Evolutionary conservation across 2,113 vertebrate species (phyloP).

Genomic region (Anas platyrhynchos): DNA sequence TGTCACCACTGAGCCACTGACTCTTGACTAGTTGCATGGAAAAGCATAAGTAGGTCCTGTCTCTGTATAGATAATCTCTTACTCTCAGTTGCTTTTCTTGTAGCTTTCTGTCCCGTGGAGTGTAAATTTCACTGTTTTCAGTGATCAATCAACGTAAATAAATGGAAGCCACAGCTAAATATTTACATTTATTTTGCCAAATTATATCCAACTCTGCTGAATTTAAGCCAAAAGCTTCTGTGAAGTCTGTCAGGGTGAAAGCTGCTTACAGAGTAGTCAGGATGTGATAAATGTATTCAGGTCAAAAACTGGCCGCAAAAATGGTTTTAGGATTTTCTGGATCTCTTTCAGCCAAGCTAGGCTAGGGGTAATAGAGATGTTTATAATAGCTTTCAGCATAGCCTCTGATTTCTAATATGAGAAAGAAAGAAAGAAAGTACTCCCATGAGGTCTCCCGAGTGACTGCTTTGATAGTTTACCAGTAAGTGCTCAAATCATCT

Average conservation of each 20-base stretch:
- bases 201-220: not conserved
- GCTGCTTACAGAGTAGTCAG: not conserved
- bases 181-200: not conserved
- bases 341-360: not conserved
- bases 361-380: not conserved
- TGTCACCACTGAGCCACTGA: not conserved
- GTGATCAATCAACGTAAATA: not conserved
- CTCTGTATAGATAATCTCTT: not conserved
- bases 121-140: not conserved
- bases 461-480: not conserved
- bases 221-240: not conserved
- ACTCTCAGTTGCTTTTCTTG: not conserved
- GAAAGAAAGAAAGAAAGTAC: slow-evolving; percentile 3
- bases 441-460: slow-evolving; percentile 12
- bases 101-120: not conserved
- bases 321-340: not conserved
- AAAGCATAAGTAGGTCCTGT: not conserved
- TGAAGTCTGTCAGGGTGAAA: not conserved
- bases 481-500: not conserved
- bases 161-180: not conserved
- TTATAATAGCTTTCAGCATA: slow-evolving; percentile 27
- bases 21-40: not conserved
- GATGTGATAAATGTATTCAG: not conserved
- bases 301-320: not conserved
- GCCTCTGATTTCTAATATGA: slow-evolving; percentile 34